phyloP scores from a whole-genome alignment of 2,888 invertebrate genomes.

The Cephus rjabovi region DNA sequence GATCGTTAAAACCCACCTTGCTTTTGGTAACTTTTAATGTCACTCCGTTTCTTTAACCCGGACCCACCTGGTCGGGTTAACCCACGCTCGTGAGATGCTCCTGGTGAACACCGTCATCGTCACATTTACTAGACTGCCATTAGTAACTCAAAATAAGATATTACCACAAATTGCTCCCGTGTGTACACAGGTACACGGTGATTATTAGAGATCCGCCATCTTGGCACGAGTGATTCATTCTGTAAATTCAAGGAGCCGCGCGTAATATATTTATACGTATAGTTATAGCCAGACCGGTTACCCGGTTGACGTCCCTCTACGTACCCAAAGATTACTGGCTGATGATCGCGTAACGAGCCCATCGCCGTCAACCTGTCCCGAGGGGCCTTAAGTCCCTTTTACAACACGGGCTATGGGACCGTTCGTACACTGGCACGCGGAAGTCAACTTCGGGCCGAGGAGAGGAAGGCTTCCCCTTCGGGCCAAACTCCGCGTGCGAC shows the following conservation, averaged over 20 bases:
- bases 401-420: slow-evolving; percentile 15
- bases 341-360: slow-evolving; percentile 42
- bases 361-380: slow-evolving; percentile 33
- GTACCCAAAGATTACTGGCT: slow-evolving; percentile 19
- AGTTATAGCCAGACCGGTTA: not conserved
- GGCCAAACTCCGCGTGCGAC: slow-evolving; percentile 19
- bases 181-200: not conserved
- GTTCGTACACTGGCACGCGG: slow-evolving; percentile 34
- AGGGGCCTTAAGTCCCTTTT: not conserved
- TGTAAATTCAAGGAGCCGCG: not conserved
- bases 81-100: not conserved
- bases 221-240: not conserved
- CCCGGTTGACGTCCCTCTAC: not conserved
- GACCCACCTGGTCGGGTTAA: not conserved
- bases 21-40: not conserved
- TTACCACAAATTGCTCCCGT: not conserved
- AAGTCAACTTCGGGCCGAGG: slow-evolving; percentile 30
- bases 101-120: not conserved
- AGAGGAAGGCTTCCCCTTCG: slow-evolving; percentile 5
- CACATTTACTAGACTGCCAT: not conserved
- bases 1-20: not conserved
- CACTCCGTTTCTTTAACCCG: not conserved
- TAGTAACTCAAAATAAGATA: not conserved
- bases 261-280: not conserved
- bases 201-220: not conserved